phyloP scores from a whole-genome alignment of 2,797 vertebrate genomes.

The Channallabes apus region DNA sequence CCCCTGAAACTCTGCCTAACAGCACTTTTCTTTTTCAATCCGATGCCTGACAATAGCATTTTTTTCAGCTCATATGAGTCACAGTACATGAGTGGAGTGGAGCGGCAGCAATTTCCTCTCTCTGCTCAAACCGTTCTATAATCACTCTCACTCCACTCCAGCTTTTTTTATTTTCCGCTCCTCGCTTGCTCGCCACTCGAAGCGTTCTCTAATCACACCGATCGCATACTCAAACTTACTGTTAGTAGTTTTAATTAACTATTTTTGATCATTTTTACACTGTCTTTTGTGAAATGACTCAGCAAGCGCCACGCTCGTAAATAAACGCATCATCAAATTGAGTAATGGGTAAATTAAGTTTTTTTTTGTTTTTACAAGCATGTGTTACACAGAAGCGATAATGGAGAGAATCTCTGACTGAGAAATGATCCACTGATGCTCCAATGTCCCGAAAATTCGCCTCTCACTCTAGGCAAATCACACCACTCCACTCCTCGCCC shows the following conservation, averaged over 20 bases:
- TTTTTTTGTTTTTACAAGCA: not conserved
- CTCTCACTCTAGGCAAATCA: not conserved
- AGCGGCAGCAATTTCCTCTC: conserved; percentile 23
- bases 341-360: not conserved
- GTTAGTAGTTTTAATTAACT: not conserved
- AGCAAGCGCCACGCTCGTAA: not conserved
- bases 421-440: not conserved
- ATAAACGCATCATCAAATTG: not conserved
- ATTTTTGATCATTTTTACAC: not conserved
- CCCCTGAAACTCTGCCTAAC: not conserved
- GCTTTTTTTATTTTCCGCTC: conserved; percentile 18
- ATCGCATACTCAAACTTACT: conserved; percentile 12
- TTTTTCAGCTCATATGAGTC: conserved; percentile 12
- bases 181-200: not conserved
- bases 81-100: not conserved
- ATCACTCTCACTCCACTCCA: conserved; percentile 29
- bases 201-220: not conserved
- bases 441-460: not conserved
- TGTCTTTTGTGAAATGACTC: not conserved
- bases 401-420: not conserved
- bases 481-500: not conserved
- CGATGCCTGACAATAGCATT: conserved; percentile 5
- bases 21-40: not conserved
- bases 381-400: not conserved
- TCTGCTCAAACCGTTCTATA: conserved; percentile 22